These are phyloP conservation scores for Nematolebias whitei DNA, from an alignment of 2,113 vertebrate genomes.

Conservation along the genomic window DNA sequence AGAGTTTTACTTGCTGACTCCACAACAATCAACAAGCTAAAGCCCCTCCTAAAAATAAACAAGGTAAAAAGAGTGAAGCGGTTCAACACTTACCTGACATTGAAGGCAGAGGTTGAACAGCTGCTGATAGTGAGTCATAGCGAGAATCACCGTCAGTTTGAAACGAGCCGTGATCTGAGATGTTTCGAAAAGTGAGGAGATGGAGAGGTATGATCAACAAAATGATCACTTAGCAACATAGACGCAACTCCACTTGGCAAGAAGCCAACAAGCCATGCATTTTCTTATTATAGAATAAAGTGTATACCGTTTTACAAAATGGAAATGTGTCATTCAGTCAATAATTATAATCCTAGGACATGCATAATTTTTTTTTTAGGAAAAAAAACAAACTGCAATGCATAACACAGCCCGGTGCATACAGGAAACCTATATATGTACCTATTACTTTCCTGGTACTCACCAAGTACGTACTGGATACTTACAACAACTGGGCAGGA, in stretches of 20 bases:
- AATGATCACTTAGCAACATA: slow-evolving; percentile 50
- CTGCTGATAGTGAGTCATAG: slow-evolving; percentile 3
- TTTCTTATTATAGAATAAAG: not conserved
- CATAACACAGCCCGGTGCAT: too few species aligned
- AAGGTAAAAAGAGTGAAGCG: not conserved
- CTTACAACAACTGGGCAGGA: too few species aligned
- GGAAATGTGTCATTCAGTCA: too few species aligned
- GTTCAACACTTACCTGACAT: slow-evolving; percentile 52
- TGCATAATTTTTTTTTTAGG: too few species aligned
- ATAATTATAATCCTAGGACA: too few species aligned
- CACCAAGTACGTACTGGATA: too few species aligned
- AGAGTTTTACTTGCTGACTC: not conserved
- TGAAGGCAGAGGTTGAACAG: slow-evolving; percentile 22
- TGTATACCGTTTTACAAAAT: too few species aligned
- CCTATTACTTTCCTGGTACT: too few species aligned
- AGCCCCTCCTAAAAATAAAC: not conserved
- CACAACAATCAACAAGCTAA: not conserved
- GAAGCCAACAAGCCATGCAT: not conserved
- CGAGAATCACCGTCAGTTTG: slow-evolving; percentile 19
- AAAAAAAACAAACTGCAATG: too few species aligned
- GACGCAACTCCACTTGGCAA: accelerated
- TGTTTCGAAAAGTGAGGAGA: not conserved
- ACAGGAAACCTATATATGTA: too few species aligned
- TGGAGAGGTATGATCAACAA: slow-evolving; percentile 17
- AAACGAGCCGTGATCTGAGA: slow-evolving; percentile 51